phyloP scores from a whole-genome alignment of 1,140 invertebrate species.

The Uloborus diversus region DNA sequence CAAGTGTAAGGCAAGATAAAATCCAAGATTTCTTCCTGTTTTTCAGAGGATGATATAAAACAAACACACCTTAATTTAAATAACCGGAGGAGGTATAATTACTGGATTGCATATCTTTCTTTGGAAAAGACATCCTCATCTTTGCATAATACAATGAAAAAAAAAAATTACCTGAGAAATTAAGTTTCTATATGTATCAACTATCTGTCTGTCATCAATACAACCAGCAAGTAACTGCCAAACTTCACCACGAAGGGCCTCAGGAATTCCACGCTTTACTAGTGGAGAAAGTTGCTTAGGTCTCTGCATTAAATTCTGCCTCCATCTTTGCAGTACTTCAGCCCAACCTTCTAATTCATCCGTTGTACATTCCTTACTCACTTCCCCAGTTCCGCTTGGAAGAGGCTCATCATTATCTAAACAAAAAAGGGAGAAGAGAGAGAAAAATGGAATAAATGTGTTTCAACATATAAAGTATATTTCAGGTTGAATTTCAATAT shows the following conservation, averaged over 20 bases:
- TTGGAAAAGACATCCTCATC: too few species aligned
- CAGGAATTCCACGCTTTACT: conserved; percentile 91
- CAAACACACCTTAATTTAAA: too few species aligned
- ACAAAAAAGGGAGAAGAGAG: neutral
- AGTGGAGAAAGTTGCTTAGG: conserved; percentile 80
- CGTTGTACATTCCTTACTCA: conserved; percentile 95
- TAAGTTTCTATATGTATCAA: conserved; percentile 90
- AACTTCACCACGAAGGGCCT: conserved; percentile 94
- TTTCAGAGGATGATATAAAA: too few species aligned
- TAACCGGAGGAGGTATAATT: too few species aligned
- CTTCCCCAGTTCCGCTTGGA: conserved; percentile 93
- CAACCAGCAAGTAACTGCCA: conserved; percentile 94
- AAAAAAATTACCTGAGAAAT: conserved; percentile 92
- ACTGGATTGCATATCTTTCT: too few species aligned
- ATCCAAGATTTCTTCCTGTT: too few species aligned
- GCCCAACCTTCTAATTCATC: conserved; percentile 92
- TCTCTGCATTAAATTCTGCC: conserved; percentile 71
- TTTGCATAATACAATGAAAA: too few species aligned
- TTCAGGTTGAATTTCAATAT: too few species aligned
- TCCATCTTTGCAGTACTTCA: conserved; percentile 86
- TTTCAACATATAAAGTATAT: too few species aligned
- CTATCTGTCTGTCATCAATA: conserved; percentile 82
- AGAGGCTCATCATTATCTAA: conserved; percentile 90
- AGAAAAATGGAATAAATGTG: too few species aligned
- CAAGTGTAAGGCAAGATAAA: too few species aligned